Evolutionary conservation across 2,113 vertebrate genomes (phyloP), one percentile per base, ranked within the genome.

Genomic region (Zeus faber): DNA sequence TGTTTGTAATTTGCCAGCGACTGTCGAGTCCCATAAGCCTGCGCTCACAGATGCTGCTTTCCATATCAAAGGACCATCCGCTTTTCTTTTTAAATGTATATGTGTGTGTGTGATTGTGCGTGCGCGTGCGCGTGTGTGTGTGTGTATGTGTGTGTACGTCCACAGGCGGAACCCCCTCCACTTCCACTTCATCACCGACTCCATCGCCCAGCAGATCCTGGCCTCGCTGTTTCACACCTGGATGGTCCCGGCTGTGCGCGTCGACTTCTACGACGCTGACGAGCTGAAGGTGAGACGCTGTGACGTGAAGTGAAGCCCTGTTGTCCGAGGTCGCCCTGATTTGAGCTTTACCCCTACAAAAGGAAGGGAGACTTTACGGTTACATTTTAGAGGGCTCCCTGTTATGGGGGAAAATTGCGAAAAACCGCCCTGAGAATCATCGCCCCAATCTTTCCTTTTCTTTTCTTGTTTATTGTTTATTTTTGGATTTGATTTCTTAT

Each of bases 221-320:
- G 93, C 93, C 0, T 95, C 91, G 0, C 91, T 99, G 21, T 99
- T 99, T 84, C 91, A 93, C 71, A 98, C 95, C 0, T 99, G 97
- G 97, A 99, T 99, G 97, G 97, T 99, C 27, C 97, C 97, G 0
- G 96, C 96, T 0, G 95, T 99, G 66, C 92, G 80, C 1, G 93
- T 98, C 13, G 90, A 98, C 90, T 99, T 99, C 84, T 99, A 99
- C 33, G 95, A 98, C 2, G 97, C 94, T 0, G 96, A 99, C 23
- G 97, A 98, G 79, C 91, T 99, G 35, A 99, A 99, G 94, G 97
- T 98, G 87, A 72, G 37, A 11, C 44, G 47, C 11, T 31, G 29
- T 8, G 31, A 31, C 6, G 11, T 31, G 31, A n/a, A n/a, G n/a
- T n/a, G 31, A 13, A 3, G 31, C 9, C 9, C 9, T 11, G 11